A percentile compares a stretch with the other conserved stretches of the same genome.
Evolutionary conservation across 2,797 vertebrate species (phyloP).

Genomic region (Florisuga fusca): DNA sequence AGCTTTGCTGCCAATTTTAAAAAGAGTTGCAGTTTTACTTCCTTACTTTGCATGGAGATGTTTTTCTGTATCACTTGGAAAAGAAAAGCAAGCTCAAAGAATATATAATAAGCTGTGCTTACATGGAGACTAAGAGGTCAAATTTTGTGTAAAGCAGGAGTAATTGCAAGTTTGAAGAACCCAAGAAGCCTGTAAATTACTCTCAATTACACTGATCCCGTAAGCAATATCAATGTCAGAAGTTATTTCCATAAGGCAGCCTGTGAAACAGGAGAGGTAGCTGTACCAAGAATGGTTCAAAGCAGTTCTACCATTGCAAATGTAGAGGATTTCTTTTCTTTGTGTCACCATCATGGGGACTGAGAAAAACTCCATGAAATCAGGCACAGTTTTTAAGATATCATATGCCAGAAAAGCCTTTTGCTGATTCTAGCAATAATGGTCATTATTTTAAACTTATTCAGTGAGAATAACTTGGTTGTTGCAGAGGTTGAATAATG

Average conservation of each 20-base stretch:
- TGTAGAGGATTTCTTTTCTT: slow-evolving; percentile 25
- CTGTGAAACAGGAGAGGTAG: slow-evolving; percentile 29
- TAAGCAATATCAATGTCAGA: slow-evolving; percentile 33
- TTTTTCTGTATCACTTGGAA: background rate
- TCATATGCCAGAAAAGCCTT: background rate
- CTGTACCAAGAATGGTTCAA: background rate
- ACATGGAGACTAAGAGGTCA: background rate
- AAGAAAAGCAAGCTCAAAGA: background rate
- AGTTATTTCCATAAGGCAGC: background rate
- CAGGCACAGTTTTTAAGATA: slow-evolving; percentile 31
- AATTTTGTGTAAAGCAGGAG: background rate
- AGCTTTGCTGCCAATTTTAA: background rate
- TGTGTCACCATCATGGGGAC: background rate
- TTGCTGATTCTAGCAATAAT: background rate
- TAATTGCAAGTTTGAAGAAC: slow-evolving; percentile 27
- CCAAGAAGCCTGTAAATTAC: slow-evolving; percentile 62
- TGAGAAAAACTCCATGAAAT: slow-evolving; percentile 23
- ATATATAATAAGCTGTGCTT: background rate
- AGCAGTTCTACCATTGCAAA: slow-evolving; percentile 13
- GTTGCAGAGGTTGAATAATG: background rate
- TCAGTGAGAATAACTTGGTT: background rate
- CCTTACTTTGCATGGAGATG: background rate
- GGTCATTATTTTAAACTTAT: background rate
- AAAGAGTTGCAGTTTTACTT: background rate
- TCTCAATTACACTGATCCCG: slow-evolving; percentile 31